A percentile compares a stretch with the other conserved stretches of the same genome.
Conservation (phyloP, 2,113 vertebrate species). For the Apeltes quadracus region DNA sequence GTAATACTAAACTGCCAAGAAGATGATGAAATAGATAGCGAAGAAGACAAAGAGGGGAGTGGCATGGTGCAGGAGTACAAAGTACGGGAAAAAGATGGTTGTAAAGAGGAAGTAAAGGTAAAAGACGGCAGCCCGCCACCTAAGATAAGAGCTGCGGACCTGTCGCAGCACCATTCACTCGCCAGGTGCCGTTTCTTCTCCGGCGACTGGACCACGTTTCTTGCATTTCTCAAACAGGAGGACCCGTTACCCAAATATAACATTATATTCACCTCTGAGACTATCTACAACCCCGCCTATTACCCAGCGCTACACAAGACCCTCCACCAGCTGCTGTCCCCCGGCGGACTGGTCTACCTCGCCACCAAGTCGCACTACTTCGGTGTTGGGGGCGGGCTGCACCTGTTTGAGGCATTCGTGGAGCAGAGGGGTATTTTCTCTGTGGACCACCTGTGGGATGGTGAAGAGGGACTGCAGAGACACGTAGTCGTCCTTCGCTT, state of each 20-base stretch:
- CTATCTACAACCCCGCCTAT: conserved; percentile 90
- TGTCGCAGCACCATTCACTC: conserved; percentile 36
- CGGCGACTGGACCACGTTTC: conserved; percentile 90
- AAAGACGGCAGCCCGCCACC: conserved; percentile 39
- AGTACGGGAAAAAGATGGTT: conserved; percentile 9
- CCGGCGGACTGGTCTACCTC: conserved; percentile 84
- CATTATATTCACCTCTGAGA: conserved; percentile 93
- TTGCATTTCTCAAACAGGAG: conserved; percentile 76
- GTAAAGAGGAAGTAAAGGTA: conserved; percentile 7
- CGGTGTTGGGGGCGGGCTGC: conserved; percentile 91
- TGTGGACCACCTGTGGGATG: conserved; percentile 78
- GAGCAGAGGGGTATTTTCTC: conserved; percentile 83
- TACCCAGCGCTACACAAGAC: conserved; percentile 85
- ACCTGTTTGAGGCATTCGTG: conserved; percentile 88
- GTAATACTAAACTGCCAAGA: conserved; percentile 84
- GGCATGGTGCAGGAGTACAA: conserved; percentile 13
- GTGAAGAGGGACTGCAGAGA: conserved; percentile 88
- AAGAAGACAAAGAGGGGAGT: conserved; percentile 39
- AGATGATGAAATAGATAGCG: conserved; percentile 56
- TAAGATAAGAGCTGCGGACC: conserved; percentile 66
- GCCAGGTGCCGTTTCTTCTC: conserved; percentile 88
- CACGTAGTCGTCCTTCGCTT: conserved; percentile 86
- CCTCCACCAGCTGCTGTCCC: conserved; percentile 81
- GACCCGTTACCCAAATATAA: conserved; percentile 83
- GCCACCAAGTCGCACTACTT: conserved; percentile 96